These are phyloP conservation scores for Anoplopoma fimbria DNA, from an alignment of 2,113 vertebrate genomes.

Conservation along the genomic window DNA sequence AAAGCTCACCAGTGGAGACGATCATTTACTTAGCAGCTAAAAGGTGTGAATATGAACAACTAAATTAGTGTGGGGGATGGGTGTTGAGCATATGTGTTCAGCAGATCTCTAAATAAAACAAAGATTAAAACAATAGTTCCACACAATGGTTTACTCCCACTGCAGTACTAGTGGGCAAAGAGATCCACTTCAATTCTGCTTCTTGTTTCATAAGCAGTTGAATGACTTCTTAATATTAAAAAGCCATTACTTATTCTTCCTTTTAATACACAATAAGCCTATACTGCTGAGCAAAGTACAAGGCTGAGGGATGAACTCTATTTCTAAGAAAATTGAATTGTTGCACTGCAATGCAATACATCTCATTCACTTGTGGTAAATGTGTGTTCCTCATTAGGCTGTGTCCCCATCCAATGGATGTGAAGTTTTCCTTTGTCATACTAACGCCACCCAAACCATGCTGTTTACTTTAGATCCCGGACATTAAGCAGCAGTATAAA, in stretches of 20 bases:
- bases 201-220: neutral
- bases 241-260: conserved; percentile 5
- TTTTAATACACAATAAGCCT: conserved; percentile 34
- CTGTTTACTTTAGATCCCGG: conserved; percentile 70
- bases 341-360: conserved; percentile 10
- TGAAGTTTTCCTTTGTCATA: conserved; percentile 44
- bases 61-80: conserved; percentile 46
- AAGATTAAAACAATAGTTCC: neutral
- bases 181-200: conserved; percentile 9
- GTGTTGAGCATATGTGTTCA: conserved; percentile 49
- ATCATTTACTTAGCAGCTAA: conserved; percentile 51
- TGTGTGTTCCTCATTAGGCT: conserved; percentile 33
- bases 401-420: conserved; percentile 21
- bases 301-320: neutral
- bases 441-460: conserved; percentile 62
- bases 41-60: conserved; percentile 54
- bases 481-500: conserved; percentile 77
- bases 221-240: conserved; percentile 28
- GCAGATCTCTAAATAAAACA: conserved; percentile 1
- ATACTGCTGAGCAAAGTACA: conserved; percentile 8
- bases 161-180: neutral
- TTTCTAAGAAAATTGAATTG: conserved; percentile 23
- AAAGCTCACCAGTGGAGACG: conserved; percentile 15
- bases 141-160: neutral
- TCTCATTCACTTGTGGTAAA: conserved; percentile 25